phyloP scores from a whole-genome alignment of 2,888 invertebrate genomes.

The Drosophila sordidapex region DNA sequence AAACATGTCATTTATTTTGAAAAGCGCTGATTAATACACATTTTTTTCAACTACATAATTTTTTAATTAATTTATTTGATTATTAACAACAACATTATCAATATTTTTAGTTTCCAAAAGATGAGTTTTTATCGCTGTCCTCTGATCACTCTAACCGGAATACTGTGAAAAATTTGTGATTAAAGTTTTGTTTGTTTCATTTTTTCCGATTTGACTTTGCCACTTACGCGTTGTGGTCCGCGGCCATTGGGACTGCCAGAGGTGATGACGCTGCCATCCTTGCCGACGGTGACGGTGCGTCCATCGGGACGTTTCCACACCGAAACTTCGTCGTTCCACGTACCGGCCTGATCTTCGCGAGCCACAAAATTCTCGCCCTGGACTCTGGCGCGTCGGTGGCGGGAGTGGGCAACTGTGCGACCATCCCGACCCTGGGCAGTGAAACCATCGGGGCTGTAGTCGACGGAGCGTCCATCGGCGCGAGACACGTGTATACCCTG shows the following conservation, averaged over 20 bases:
- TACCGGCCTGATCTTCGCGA: slow-evolving; percentile 58
- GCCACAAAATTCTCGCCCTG: slow-evolving; percentile 64
- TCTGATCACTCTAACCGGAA: slow-evolving; percentile 22
- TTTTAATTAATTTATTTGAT: background rate
- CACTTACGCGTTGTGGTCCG: slow-evolving; percentile 51
- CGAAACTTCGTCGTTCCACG: slow-evolving; percentile 41
- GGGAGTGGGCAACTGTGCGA: slow-evolving; percentile 27
- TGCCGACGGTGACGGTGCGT: slow-evolving; percentile 55
- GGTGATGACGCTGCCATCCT: slow-evolving; percentile 46
- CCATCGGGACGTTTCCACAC: slow-evolving; percentile 64
- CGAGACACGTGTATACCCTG: slow-evolving; percentile 7
- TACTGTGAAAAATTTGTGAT: slow-evolving; percentile 22
- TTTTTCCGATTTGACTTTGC: background rate
- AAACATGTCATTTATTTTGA: background rate
- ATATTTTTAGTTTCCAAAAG: background rate
- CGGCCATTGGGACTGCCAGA: slow-evolving; percentile 59
- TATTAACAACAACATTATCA: background rate
- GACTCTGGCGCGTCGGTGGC: slow-evolving; percentile 49
- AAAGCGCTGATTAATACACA: background rate
- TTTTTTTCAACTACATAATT: background rate
- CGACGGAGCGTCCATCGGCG: slow-evolving; percentile 36
- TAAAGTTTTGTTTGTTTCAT: background rate
- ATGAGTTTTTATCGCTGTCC: background rate
- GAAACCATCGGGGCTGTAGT: slow-evolving; percentile 15
- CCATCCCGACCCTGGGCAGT: slow-evolving; percentile 26